Evolutionary conservation across 2,113 vertebrate species (phyloP).

Genomic region (Arvicanthis niloticus): DNA sequence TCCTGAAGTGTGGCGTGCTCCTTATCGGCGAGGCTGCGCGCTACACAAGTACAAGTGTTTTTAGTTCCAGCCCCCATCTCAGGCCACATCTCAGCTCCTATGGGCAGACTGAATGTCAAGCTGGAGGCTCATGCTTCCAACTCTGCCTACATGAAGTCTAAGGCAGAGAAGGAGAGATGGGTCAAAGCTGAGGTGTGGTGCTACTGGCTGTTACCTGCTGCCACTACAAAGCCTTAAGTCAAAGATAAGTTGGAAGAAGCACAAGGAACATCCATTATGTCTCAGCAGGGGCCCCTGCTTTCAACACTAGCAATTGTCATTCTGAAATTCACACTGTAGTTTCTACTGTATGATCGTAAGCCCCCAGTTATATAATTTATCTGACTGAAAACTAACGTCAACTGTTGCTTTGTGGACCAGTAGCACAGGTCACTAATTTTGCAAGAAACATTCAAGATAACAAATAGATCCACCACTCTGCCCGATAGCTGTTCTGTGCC

Average conservation of each 20-base stretch:
- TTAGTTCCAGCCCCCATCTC: not conserved
- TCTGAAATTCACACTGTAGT: not conserved
- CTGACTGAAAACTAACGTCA: not conserved
- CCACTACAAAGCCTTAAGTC: not conserved
- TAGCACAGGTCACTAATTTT: not conserved
- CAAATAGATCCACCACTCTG: not conserved
- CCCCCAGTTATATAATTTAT: not conserved
- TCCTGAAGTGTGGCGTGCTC: too few species aligned
- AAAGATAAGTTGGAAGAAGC: not conserved
- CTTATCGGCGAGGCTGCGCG: too few species aligned
- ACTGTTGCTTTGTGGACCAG: too few species aligned
- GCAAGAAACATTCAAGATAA: not conserved
- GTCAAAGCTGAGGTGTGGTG: not conserved
- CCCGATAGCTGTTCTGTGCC: not conserved
- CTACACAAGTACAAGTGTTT: not conserved
- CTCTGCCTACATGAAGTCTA: accelerated
- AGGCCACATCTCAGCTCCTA: not conserved
- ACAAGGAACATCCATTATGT: not conserved
- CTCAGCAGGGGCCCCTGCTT: not conserved
- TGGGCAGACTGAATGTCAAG: not conserved
- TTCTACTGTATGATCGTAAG: not conserved
- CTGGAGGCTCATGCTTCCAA: not conserved
- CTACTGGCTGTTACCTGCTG: not conserved
- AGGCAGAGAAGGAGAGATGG: not conserved
- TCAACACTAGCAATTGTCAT: not conserved